Conservation (phyloP, 2,797 vertebrate genomes). For the Typhlichthys eigenmanni region DNA sequence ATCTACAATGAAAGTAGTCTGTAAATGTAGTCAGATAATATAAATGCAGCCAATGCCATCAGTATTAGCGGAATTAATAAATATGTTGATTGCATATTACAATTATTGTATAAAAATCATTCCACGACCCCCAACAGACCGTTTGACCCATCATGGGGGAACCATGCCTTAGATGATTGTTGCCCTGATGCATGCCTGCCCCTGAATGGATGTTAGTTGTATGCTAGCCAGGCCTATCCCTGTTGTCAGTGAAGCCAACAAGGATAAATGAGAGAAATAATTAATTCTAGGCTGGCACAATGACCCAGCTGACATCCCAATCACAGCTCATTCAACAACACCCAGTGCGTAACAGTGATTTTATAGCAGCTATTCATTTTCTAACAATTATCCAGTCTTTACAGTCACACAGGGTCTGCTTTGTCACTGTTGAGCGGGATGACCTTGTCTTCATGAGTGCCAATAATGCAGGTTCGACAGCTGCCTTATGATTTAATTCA, state of each 20-base stretch:
- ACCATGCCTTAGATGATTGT: no score
- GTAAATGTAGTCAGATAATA: no score
- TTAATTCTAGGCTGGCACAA: no score
- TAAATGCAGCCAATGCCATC: no score
- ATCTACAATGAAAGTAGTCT: no score
- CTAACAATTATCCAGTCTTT: constrained; percentile 36
- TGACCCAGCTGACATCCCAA: not conserved
- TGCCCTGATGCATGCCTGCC: no score
- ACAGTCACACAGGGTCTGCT: constrained; percentile 13
- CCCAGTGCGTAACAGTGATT: constrained; percentile 45
- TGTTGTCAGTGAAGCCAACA: not conserved
- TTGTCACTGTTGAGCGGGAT: constrained; percentile 28
- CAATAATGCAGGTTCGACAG: constrained; percentile 16
- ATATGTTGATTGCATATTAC: no score
- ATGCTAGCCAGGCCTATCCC: constrained; percentile 19
- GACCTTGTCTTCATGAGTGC: constrained; percentile 33
- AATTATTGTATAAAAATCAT: no score
- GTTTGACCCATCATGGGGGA: no score
- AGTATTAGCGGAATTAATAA: no score
- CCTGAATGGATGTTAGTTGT: not conserved
- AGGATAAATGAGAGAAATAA: not conserved
- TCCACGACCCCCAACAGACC: no score
- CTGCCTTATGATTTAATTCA: constrained; percentile 43
- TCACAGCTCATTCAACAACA: not conserved
- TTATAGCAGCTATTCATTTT: constrained; percentile 24